Evolutionary conservation across 1,140 invertebrate species (phyloP), one percentile per base, ranked within the genome.

Genomic region (Drosophila ironensis): DNA sequence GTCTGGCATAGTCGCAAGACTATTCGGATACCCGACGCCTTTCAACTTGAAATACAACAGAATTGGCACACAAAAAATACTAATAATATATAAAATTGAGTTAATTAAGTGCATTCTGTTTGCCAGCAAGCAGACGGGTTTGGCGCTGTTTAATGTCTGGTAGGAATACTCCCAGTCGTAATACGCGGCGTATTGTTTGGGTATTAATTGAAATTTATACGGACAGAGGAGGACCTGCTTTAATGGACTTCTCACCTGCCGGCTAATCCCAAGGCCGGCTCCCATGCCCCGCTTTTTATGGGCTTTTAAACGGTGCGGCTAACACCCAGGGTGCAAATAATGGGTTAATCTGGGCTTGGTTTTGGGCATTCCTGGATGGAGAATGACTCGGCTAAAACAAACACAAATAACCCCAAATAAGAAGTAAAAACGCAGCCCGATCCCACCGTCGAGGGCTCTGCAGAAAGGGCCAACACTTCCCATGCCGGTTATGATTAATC

Each of bases 61-160:
- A n/a, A n/a, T n/a, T n/a, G n/a, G n/a, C n/a, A n/a, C n/a, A 11
- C 54, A 40, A 40, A 42, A 67, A 22, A n/a, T 2, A 40, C 8
- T 56, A 53, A 48, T 35, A 46, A 8, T 40, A 68, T n/a, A 37
- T 54, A 24, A 51, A 70, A 64, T 50, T 30, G 48, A 50, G 54
- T 75, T 75, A 59, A 75, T 76, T 75, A 64, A 75, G 37, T 76
- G 72, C 72, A 76, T 59, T 72, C 30, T 66, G 68, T 72, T 72
- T 72, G 69, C 59, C 59, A 56, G 33, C 68, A 57, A 61, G 71
- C 71, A 70, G 72, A 47, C 72, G 46, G 52, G 64, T 77, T 71
- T 64, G 27, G 37, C 27, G 14, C 41, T 14, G 42, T 52, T 77
- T 40, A 57, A 51, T 71, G 61, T 59, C 47, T 54, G 59, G 37